A percentile compares a stretch with the other conserved stretches of the same genome.
phyloP scores from a whole-genome alignment of 23 tunicate genomes.

The Ciona savignyi region DNA sequence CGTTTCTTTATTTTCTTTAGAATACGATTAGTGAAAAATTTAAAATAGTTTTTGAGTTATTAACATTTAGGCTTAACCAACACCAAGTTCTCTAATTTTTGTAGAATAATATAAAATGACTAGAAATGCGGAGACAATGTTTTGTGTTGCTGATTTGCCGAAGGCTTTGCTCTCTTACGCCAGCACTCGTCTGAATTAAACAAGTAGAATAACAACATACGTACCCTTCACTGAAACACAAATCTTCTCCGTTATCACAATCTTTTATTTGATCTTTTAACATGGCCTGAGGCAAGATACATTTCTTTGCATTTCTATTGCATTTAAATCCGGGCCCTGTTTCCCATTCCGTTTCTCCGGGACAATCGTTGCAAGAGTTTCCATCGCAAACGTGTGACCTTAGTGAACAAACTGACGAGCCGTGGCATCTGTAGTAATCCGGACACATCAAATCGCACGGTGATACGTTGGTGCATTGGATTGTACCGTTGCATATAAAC shows the following conservation, averaged over 20 bases:
- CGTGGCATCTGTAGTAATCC: conserved; percentile 32
- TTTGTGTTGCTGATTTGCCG: too few species aligned
- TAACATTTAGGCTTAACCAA: too few species aligned
- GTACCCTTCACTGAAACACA: conserved; percentile 43
- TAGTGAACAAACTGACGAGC: conserved; percentile 14
- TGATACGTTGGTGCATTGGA: conserved; percentile 37
- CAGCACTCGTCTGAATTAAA: too few species aligned
- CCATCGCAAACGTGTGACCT: conserved; percentile 68
- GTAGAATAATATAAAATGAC: too few species aligned
- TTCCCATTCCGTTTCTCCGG: conserved; percentile 67
- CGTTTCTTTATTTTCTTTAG: too few species aligned
- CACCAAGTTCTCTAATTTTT: too few species aligned
- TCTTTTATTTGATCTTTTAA: conserved; percentile 61
- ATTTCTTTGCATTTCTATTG: conserved; percentile 40
- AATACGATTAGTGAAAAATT: too few species aligned
- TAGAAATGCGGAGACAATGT: too few species aligned
- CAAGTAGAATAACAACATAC: too few species aligned
- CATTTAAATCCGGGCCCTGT: conserved; percentile 82
- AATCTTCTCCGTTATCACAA: conserved; percentile 76
- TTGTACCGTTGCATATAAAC: conserved; percentile 31
- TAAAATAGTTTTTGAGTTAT: too few species aligned
- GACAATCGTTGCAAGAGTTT: conserved; percentile 64
- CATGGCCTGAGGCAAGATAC: conserved; percentile 68
- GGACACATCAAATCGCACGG: conserved; percentile 70
- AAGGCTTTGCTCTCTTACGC: too few species aligned